Conservation (phyloP, 1,140 invertebrate species). For the Elysia chlorotica region DNA sequence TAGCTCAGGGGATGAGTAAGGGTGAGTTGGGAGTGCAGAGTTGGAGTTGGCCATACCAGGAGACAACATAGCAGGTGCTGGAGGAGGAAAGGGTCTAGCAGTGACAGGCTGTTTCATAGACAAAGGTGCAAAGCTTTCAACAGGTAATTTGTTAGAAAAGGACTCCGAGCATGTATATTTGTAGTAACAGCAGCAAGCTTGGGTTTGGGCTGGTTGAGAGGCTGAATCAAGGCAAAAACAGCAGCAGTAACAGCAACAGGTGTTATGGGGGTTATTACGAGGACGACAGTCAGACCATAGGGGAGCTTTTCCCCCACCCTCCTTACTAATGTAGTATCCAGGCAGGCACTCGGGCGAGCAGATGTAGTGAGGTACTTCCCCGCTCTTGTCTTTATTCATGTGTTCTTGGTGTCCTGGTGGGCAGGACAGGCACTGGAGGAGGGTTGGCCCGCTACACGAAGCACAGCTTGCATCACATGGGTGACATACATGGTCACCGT, state of each 20-base stretch:
- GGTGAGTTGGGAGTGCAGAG: too few relatives aligned
- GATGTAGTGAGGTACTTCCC: too few relatives aligned
- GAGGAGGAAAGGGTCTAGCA: too few relatives aligned
- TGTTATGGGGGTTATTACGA: background rate
- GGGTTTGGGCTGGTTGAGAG: background rate
- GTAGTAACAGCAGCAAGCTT: background rate
- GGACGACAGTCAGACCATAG: background rate
- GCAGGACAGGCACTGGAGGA: constrained; percentile 81
- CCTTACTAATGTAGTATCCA: constrained; percentile 21
- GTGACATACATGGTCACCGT: constrained; percentile 68
- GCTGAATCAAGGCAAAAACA: background rate
- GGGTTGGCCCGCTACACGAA: constrained; percentile 78
- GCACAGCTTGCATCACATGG: constrained; percentile 80
- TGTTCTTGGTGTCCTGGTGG: constrained; percentile 70
- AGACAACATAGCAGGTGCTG: too few relatives aligned
- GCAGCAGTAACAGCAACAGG: background rate
- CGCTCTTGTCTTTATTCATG: constrained; percentile 38
- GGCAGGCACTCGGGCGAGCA: constrained; percentile 24
- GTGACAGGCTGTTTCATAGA: too few relatives aligned
- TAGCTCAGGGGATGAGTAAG: too few relatives aligned
- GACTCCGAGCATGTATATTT: too few relatives aligned
- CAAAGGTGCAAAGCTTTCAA: background rate
- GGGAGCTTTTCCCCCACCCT: background rate
- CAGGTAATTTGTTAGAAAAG: too few relatives aligned
- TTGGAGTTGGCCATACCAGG: too few relatives aligned